Evolutionary conservation across 2,113 vertebrate species (phyloP).

Genomic region (Coreoperca whiteheadi): DNA sequence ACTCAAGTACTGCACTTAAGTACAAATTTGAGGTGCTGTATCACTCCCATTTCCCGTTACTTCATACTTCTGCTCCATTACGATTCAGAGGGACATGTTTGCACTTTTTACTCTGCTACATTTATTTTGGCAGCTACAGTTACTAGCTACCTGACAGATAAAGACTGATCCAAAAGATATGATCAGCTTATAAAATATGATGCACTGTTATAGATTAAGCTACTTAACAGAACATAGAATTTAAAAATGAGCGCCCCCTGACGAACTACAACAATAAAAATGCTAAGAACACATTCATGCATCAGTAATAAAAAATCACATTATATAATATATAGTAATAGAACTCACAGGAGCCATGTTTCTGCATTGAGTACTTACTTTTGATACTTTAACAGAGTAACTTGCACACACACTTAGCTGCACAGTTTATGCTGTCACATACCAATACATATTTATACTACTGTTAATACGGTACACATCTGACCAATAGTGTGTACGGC

Average conservation of each 20-base stretch:
- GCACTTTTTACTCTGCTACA: background rate
- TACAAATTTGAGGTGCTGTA: background rate
- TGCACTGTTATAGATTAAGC: background rate
- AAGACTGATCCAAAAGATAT: background rate
- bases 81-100: background rate
- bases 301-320: background rate
- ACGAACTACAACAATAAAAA: background rate
- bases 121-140: background rate
- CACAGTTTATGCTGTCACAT: no score
- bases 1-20: background rate
- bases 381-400: no score
- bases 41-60: background rate
- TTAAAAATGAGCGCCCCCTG: no score
- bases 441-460: no score
- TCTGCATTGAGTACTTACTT: no score
- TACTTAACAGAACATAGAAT: background rate
- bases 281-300: background rate
- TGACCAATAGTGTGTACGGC: no score
- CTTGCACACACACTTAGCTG: no score
- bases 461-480: no score
- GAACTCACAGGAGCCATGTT: background rate
- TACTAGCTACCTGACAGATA: background rate
- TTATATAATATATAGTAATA: background rate
- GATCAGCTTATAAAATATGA: background rate
- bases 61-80: background rate